Evolutionary conservation across 2,113 vertebrate species (phyloP), one percentile per base, ranked within the genome.

Genomic region (Manacus vitellinus): DNA sequence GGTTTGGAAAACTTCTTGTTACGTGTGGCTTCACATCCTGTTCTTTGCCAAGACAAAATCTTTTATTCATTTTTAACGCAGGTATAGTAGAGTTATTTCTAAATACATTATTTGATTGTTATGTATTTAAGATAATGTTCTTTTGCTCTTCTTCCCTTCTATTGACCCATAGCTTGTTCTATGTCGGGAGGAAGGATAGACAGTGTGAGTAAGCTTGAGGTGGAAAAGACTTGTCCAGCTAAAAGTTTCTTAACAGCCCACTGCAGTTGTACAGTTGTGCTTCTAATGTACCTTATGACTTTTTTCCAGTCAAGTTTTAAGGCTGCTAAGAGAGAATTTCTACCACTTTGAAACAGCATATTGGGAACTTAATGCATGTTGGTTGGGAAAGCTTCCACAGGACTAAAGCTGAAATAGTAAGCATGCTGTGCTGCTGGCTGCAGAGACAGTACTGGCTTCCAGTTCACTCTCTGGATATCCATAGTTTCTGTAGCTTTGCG

Each of bases 1-100:
- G 99, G 99, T n/a, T 97, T 99, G 93, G 99, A 99, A 97, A 99
- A 99, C 97, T 99, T 99, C 85, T 98, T 99, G 78, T 97, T 99
- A 31, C 99, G 99, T 39, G 98, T 99, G 79, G 99, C 99, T 61
- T 99, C 99, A 8, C 99, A 99, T 96, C 98, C 98, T 8, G 96
- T 98, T 63, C 98, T 99, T 82, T 99, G 98, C 89, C 98, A 98
- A 55, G 99, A 99, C 97, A 99, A 98, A 92, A 98, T 99, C 94
- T 99, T 99, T 56, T 98, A 98, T 92, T 98, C 98, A 23, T 99
- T 99, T 97, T 98, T 99, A 92, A 99, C 98, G 4, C 99, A 99
- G 99, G 99, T 99, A 97, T 67, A 27, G 61, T 93, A 76, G 85
- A 95, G 27, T 59, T 46, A 7, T 46, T 85, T 79, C 37, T 65